phyloP scores from a whole-genome alignment of 2,113 vertebrate genomes.

The Malurus alboscapulatus region DNA sequence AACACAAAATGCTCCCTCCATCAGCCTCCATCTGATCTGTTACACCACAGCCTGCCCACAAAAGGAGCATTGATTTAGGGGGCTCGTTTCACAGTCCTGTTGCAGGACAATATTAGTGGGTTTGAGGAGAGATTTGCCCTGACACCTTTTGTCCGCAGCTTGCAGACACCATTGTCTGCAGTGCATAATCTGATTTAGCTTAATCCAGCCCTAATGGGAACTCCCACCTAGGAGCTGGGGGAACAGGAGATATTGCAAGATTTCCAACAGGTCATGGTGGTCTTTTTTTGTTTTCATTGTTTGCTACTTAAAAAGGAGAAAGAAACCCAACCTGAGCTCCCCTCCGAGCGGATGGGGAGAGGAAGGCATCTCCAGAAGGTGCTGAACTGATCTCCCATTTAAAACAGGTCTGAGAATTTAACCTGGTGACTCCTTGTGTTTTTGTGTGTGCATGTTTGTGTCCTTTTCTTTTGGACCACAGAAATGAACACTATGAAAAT shows the following conservation, averaged over 20 bases:
- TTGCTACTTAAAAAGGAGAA: not conserved
- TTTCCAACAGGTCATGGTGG: constrained; percentile 12
- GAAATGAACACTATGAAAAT: not conserved
- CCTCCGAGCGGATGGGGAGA: not conserved
- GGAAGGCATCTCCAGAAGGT: not conserved
- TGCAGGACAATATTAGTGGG: not conserved
- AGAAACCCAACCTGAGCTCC: not conserved
- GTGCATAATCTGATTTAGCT: constrained; percentile 49
- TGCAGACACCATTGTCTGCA: constrained; percentile 13
- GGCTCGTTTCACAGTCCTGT: not conserved
- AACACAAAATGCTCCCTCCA: not conserved
- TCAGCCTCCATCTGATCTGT: not conserved
- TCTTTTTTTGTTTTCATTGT: constrained; percentile 24
- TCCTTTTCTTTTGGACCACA: not conserved
- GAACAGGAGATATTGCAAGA: not conserved
- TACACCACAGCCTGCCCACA: not conserved
- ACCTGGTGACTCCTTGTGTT: not conserved
- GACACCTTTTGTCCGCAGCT: not conserved
- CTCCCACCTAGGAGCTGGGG: constrained; percentile 2
- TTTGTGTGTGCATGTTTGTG: not conserved
- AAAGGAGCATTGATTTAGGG: not conserved
- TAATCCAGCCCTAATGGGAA: constrained; percentile 43
- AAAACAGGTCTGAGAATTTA: not conserved
- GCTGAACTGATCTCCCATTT: not conserved
- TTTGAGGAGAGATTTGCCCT: constrained; percentile 31